Evolutionary conservation across 2,113 vertebrate genomes (phyloP).

Genomic region (Lichenostomus cassidix): DNA sequence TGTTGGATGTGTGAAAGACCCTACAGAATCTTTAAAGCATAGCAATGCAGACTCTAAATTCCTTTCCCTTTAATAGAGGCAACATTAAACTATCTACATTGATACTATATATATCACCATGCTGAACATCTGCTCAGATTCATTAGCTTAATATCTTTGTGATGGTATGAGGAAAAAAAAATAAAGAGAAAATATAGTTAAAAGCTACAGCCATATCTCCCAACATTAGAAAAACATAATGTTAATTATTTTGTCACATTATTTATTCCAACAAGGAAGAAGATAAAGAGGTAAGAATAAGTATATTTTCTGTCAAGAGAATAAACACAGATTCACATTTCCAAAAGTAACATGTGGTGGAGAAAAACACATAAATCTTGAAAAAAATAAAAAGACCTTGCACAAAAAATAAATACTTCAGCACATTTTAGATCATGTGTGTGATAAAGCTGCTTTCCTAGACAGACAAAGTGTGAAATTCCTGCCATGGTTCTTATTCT

Average conservation of each 20-base stretch:
- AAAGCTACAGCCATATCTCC: not conserved
- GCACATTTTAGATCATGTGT: constrained; percentile 40
- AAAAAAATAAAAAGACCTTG: constrained; percentile 8
- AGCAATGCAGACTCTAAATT: not conserved
- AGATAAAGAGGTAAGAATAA: not conserved
- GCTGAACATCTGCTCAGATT: not conserved
- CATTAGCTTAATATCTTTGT: not conserved
- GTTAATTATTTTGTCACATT: not conserved
- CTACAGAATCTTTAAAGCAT: not conserved
- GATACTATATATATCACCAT: not conserved
- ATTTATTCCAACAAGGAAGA: not conserved
- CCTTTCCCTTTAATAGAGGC: not conserved
- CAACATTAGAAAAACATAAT: not conserved
- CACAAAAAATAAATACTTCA: constrained; percentile 32
- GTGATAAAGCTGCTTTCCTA: constrained; percentile 69
- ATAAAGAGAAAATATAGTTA: not conserved
- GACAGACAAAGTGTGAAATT: constrained; percentile 67
- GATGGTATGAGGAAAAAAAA: not conserved
- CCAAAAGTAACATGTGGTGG: not conserved
- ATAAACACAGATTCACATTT: not conserved
- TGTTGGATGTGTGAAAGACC: not conserved
- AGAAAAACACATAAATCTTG: not conserved
- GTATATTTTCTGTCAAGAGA: not conserved
- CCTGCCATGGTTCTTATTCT: constrained; percentile 59
- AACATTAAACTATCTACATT: not conserved